Conservation (phyloP, 2,797 vertebrate species). For the Myotis vivesi region DNA sequence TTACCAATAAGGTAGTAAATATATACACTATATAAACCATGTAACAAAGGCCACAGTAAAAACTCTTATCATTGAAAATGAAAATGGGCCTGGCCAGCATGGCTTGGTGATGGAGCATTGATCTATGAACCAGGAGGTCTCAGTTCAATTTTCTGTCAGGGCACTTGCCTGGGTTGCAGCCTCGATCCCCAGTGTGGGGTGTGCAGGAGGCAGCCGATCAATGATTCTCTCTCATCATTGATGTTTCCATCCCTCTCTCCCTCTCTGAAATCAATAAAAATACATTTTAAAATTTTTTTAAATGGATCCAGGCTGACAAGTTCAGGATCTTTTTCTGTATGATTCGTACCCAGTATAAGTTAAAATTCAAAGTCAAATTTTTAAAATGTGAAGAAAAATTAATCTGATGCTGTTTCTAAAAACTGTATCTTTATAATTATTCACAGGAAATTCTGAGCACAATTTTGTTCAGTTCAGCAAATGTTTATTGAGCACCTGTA, state of each 20-base stretch:
- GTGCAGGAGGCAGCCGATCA: too few species aligned
- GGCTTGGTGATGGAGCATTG: too few species aligned
- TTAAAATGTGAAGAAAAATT: not conserved
- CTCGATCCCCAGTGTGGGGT: too few species aligned
- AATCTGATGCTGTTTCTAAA: constrained; percentile 10
- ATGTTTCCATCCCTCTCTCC: too few species aligned
- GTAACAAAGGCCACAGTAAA: too few species aligned
- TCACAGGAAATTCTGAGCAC: constrained; percentile 26
- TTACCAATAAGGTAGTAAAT: not conserved
- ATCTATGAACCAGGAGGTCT: too few species aligned
- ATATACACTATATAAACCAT: not conserved
- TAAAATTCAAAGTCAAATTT: constrained; percentile 15
- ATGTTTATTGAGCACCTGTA: not conserved
- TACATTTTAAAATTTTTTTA: not conserved
- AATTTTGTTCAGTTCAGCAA: not conserved
- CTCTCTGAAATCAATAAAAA: too few species aligned
- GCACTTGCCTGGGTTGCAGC: too few species aligned
- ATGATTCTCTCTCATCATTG: too few species aligned
- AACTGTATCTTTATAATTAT: not conserved
- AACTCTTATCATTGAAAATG: too few species aligned
- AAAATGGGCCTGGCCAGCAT: too few species aligned
- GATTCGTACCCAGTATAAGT: not conserved
- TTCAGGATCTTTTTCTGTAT: not conserved
- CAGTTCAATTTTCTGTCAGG: too few species aligned
- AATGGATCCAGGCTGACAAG: not conserved